Evolutionary conservation across 2,797 vertebrate genomes (phyloP), one percentile per base, ranked within the genome.

Genomic region (Sebastes matsubarae): DNA sequence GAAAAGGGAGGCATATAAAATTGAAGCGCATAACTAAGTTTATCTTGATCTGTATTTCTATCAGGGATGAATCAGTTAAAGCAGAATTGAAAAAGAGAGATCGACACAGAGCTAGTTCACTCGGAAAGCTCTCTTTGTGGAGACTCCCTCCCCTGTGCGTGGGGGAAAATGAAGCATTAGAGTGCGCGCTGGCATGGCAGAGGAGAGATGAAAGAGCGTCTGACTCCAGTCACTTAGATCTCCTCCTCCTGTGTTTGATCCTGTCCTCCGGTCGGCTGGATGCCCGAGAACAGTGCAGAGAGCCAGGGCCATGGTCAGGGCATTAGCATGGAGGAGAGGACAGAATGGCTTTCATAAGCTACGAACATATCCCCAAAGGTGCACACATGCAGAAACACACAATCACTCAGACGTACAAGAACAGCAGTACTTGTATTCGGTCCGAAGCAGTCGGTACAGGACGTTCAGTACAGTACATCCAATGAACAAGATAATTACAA

Each of bases 181-280:
- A 87, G 88, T 85, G 65, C 79, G 85, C 70, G 85, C 88, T 79
- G 87, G 90, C 80, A 83, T 71, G 78, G 85, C 81, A 84, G 87
- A 87, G 88, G 69, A 61, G 86, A 94, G 91, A 94, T 93, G 91
- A 93, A 95, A 93, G 91, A 87, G 89, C 46, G 80, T 85, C 92
- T 91, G 92, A 92, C 89, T 91, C 82, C 79, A 82, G 88, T 92
- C 87, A 68, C 88, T 34, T 85, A 94, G 86, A 86, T 92, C 90
- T 92, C 87, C 90, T 90, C 91, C 92, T 90, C 73, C 84, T 61
- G 70, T 10, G 81, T 94, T 94, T 94, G 94, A 95, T 95, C 92
- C 61, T 73, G 85, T 90, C 91, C 89, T 86, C 83, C 58, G 83
- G 91, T 82, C 70, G 42, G 79, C 87, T 81, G 86, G 77, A 84